phyloP scores from a whole-genome alignment of 2,888 invertebrate genomes.

The Drosophila ezoana region DNA sequence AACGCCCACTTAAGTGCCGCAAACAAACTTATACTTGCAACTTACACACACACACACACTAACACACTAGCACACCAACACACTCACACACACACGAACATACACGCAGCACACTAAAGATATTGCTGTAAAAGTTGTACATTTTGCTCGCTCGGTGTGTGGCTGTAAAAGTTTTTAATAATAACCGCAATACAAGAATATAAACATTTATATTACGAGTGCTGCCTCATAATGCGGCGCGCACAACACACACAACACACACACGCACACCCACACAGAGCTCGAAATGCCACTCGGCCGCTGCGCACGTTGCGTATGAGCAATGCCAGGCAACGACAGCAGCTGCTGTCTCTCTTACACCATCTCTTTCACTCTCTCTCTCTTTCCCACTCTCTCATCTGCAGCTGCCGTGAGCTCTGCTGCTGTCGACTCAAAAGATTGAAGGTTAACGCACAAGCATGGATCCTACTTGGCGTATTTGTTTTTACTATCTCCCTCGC shows the following conservation, averaged over 20 bases:
- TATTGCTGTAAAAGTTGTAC: constrained; percentile 71
- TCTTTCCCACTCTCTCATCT: constrained; percentile 15
- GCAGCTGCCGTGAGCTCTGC: constrained; percentile 44
- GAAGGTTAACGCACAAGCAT: constrained; percentile 66
- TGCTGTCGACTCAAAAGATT: constrained; percentile 67
- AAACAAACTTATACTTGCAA: constrained; percentile 67
- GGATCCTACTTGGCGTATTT: constrained; percentile 36
- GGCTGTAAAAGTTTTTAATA: constrained; percentile 80
- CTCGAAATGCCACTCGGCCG: constrained; percentile 38
- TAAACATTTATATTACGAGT: constrained; percentile 80
- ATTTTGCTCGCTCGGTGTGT: constrained; percentile 50
- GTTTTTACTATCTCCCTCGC: background rate
- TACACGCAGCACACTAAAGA: constrained; percentile 37
- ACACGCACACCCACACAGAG: constrained; percentile 20
- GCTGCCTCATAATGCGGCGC: constrained; percentile 71
- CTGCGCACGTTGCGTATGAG: constrained; percentile 66
- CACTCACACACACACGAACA: constrained; percentile 23
- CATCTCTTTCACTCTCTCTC: constrained; percentile 7
- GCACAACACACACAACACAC: constrained; percentile 15
- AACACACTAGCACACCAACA: constrained; percentile 12
- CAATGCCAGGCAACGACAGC: constrained; percentile 43
- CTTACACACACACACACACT: constrained; percentile 23
- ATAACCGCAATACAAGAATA: constrained; percentile 81
- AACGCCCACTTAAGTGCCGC: constrained; percentile 66
- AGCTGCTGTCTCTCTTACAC: constrained; percentile 5